phyloP scores from a whole-genome alignment of 1,140 invertebrate species.

The Trinorchestia longiramus region DNA sequence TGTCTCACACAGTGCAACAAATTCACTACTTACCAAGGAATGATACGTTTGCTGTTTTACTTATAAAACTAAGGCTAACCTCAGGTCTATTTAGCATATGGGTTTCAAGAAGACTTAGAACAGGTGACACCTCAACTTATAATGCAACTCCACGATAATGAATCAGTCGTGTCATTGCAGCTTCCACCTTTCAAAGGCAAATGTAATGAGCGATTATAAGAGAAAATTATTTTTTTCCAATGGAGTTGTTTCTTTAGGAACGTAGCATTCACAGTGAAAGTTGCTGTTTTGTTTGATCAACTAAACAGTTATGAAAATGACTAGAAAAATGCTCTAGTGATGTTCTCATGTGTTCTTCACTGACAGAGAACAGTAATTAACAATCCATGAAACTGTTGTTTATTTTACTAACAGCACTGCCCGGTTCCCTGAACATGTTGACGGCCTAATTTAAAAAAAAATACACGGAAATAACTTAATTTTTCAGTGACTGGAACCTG shows the following conservation, averaged over 20 bases:
- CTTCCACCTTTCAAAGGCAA: no score
- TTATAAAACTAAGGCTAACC: no score
- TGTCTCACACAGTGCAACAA: no score
- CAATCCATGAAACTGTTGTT: not conserved
- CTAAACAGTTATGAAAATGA: not conserved
- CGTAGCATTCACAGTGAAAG: not conserved
- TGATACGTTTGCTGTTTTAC: no score
- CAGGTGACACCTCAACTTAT: no score
- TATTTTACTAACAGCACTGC: not conserved
- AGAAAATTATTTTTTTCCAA: no score
- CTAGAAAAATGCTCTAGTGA: not conserved
- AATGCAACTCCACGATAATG: no score
- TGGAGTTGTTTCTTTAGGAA: not conserved
- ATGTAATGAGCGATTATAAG: no score
- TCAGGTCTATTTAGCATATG: no score
- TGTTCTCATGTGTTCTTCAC: not conserved
- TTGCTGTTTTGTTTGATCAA: not conserved
- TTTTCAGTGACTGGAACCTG: not conserved
- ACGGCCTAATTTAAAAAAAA: not conserved
- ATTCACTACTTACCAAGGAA: no score
- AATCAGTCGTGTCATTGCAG: no score
- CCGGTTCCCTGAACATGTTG: not conserved
- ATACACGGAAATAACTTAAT: not conserved
- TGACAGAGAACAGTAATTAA: not conserved
- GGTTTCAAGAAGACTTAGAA: no score